Base-by-base conservation (phyloP, 2,797 vertebrate species). In the Salarias fasciatus region DNA sequence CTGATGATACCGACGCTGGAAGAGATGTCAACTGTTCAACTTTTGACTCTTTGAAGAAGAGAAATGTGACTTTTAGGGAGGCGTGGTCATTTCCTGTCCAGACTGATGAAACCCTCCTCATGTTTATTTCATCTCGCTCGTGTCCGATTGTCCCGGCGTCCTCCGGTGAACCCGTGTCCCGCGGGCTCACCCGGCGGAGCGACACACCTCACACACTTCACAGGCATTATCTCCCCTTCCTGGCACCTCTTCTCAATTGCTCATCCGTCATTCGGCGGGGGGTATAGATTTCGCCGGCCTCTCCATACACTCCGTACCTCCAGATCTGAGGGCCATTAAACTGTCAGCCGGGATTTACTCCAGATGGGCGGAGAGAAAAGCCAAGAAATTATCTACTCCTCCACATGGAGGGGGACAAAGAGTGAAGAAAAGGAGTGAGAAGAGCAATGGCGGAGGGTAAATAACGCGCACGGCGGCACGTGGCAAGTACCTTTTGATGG, bases 301-400 rank as follows among this genome's bases (percentile, higher is more conserved):
- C 77, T 91, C 84, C 90, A 80, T 0, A 47, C 88, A 89, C 83
- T 85, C 61, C 47, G 72, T 63, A 76, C 86, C 82, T 89, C 86
- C 87, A 91, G 88, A 85, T 91, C 87, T 93, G 53, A 80, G 89
- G 82, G 86, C 87, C 90, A 94, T 94, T 94, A 93, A 95, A 92
- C 88, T 93, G 92, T 94, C 91, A 91, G 70, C 86, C 60, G 79
- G 86, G 89, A 94, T 96, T 95, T 94, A 93, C 89, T 92, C 79
- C 72, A 87, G 84, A 88, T 83, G 79, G 77, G 74, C 11, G 47
- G 49, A 74, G 59, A 68, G 74, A 67, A 68, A 73, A 69, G 61
- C 47, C 61, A 65, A 77, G 84, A 91, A 93, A 93, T 92, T 77
- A 94, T 93, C 91, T 91, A 79, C 72, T 86, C 66, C 86, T 85